These are phyloP conservation scores for Rhagoletis pomonella DNA, from an alignment of 1,140 invertebrate genomes.

Conservation along the genomic window DNA sequence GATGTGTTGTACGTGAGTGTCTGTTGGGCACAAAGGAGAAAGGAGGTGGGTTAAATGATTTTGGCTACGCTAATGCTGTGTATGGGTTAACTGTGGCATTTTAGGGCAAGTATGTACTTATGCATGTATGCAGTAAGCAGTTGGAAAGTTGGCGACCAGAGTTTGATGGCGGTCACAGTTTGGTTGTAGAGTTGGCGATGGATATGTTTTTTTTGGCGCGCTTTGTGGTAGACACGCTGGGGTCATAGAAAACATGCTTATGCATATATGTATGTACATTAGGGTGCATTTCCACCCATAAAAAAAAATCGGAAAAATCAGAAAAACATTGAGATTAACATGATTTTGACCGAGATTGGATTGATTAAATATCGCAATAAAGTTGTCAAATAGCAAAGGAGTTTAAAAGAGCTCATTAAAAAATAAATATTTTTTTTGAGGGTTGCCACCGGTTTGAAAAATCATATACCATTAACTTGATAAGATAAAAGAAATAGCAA, in stretches of 20 bases:
- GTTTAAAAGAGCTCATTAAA: no score
- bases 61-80: not conserved
- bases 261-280: not conserved
- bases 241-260: not conserved
- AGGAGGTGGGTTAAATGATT: not conserved
- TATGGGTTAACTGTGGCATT: not conserved
- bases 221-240: constrained; percentile 27
- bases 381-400: no score
- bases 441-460: no score
- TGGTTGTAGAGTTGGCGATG: constrained; percentile 11
- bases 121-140: not conserved
- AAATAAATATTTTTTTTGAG: no score
- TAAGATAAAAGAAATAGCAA: no score
- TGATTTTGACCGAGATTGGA: no score
- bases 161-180: constrained; percentile 39
- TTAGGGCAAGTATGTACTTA: not conserved
- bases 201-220: constrained; percentile 26
- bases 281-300: no score
- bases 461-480: no score
- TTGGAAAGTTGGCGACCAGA: not conserved
- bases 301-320: no score
- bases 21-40: not conserved
- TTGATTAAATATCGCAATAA: no score
- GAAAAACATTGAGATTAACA: no score
- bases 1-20: not conserved